These are phyloP conservation scores for Discoglossus pictus DNA, from an alignment of 2,797 vertebrate species.

Conservation along the genomic window DNA sequence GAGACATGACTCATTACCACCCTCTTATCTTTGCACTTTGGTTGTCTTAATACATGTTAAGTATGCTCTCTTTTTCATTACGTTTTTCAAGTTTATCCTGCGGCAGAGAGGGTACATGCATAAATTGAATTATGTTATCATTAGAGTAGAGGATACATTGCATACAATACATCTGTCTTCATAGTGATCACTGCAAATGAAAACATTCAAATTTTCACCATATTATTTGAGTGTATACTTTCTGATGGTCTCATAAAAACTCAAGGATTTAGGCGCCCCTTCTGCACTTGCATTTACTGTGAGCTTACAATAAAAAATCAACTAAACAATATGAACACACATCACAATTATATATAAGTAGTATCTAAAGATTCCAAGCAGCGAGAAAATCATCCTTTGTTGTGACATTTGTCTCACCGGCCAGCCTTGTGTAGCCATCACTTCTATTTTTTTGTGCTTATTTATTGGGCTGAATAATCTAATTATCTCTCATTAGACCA, in stretches of 20 bases:
- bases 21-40: conserved; percentile 9
- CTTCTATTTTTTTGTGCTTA: conserved; percentile 73
- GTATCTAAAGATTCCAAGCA: no score
- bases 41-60: conserved; percentile 6
- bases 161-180: conserved; percentile 19
- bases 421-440: conserved; percentile 56
- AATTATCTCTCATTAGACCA: conserved; percentile 85
- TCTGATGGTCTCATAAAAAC: no score
- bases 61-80: conserved; percentile 3
- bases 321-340: no score
- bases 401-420: conserved; percentile 52
- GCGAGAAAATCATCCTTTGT: conserved; percentile 19
- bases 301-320: no score
- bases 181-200: conserved; percentile 27
- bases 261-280: no score
- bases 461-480: conserved; percentile 79
- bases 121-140: conserved; percentile 32
- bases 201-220: conserved; percentile 29
- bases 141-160: conserved; percentile 19
- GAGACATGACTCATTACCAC: not conserved
- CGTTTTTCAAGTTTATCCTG: not conserved
- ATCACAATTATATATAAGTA: no score
- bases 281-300: no score
- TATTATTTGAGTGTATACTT: conserved; percentile 9
- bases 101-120: conserved; percentile 9